These are phyloP conservation scores for Variabilichromis moorii DNA, from an alignment of 2,113 vertebrate species.

Conservation along the genomic window DNA sequence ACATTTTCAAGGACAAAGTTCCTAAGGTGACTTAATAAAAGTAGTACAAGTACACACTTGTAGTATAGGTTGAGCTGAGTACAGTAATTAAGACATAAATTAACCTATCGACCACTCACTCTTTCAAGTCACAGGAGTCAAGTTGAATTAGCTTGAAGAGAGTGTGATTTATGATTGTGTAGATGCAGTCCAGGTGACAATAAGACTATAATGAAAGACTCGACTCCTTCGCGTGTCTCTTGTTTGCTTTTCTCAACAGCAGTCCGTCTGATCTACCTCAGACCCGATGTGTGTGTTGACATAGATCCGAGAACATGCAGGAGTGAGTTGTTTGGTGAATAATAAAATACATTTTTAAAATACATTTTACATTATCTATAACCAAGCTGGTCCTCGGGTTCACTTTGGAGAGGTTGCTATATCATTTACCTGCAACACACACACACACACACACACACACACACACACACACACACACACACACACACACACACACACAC, in stretches of 20 bases:
- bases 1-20: background rate
- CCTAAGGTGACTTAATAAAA: background rate
- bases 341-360: background rate
- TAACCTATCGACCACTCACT: background rate
- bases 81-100: background rate
- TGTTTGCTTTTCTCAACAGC: background rate
- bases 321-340: background rate
- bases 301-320: background rate
- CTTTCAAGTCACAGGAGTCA: background rate
- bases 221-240: background rate
- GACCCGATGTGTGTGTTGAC: background rate
- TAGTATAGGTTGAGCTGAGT: background rate
- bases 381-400: background rate
- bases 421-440: accelerated
- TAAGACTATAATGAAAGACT: background rate
- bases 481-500: accelerated
- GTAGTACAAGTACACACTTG: background rate
- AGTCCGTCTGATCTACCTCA: accelerated
- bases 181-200: background rate
- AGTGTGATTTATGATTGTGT: background rate
- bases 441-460: accelerated
- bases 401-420: background rate
- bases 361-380: background rate
- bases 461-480: accelerated
- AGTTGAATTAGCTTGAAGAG: background rate